phyloP scores from a whole-genome alignment of 2,113 vertebrate species.

The Lontra canadensis region DNA sequence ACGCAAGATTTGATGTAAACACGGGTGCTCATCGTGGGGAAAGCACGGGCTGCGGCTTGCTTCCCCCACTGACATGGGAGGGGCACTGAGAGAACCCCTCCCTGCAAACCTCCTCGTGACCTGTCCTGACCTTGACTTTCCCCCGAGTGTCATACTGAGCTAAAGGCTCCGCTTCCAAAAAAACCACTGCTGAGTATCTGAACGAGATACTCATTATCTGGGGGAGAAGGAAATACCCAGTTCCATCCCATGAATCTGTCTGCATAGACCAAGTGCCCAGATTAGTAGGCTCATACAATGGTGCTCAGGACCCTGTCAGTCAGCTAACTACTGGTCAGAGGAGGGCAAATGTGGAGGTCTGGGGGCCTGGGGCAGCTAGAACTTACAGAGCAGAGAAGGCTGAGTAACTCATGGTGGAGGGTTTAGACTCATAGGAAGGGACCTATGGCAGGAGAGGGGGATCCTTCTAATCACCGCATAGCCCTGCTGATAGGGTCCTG shows the following conservation, averaged over 20 bases:
- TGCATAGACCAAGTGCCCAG: not conserved
- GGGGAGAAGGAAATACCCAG: not conserved
- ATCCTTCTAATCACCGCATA: not conserved
- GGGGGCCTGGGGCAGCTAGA: not conserved
- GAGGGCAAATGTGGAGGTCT: fast-evolving
- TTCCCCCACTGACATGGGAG: not conserved
- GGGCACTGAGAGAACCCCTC: not conserved
- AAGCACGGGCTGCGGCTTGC: not conserved
- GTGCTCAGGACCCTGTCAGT: not conserved
- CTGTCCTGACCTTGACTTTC: not conserved
- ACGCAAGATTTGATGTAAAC: fast-evolving
- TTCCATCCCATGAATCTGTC: not conserved
- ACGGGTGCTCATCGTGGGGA: too few relatives aligned
- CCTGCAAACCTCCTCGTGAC: not conserved
- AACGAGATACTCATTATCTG: not conserved
- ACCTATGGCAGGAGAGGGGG: not conserved
- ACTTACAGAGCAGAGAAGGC: not conserved
- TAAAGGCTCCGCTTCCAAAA: not conserved
- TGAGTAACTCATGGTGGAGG: not conserved
- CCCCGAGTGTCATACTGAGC: not conserved
- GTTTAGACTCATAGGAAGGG: not conserved
- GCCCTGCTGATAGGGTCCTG: not conserved
- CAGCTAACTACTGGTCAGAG: not conserved
- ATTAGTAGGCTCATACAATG: not conserved
- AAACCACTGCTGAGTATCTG: not conserved